These are phyloP conservation scores for Trachops cirrhosus DNA, from an alignment of 2,797 vertebrate genomes.

Conservation along the genomic window DNA sequence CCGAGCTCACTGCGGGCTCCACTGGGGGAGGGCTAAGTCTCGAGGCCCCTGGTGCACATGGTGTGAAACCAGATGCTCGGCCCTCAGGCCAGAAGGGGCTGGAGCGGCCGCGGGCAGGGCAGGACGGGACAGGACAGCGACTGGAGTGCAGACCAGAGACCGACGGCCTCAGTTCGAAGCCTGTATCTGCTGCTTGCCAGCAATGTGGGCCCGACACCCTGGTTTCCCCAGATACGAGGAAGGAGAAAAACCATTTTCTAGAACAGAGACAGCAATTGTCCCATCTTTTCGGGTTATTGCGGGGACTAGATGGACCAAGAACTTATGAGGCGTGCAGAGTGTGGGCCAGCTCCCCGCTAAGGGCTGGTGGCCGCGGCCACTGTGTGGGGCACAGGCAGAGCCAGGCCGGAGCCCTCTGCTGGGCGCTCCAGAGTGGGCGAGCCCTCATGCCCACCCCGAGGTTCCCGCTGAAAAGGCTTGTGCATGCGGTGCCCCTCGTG, in stretches of 20 bases:
- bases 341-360: not conserved
- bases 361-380: not conserved
- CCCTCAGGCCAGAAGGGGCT: not conserved
- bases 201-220: fast-evolving
- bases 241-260: fast-evolving
- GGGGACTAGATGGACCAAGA: fast-evolving
- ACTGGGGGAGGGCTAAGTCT: fast-evolving
- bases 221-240: not conserved
- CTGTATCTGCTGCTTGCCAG: fast-evolving
- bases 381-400: not conserved
- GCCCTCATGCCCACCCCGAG: fast-evolving
- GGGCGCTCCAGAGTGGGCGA: not conserved
- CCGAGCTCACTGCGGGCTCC: fast-evolving
- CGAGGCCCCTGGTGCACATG: not conserved
- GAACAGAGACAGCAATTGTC: fast-evolving
- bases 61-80: fast-evolving
- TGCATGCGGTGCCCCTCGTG: fast-evolving
- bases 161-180: fast-evolving
- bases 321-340: fast-evolving
- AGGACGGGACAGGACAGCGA: no score
- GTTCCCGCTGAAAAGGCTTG: fast-evolving
- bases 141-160: fast-evolving
- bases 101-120: not conserved
- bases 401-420: not conserved
- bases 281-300: fast-evolving